phyloP scores from a whole-genome alignment of 2,888 invertebrate genomes.

The Nephrotoma guestfalica region DNA sequence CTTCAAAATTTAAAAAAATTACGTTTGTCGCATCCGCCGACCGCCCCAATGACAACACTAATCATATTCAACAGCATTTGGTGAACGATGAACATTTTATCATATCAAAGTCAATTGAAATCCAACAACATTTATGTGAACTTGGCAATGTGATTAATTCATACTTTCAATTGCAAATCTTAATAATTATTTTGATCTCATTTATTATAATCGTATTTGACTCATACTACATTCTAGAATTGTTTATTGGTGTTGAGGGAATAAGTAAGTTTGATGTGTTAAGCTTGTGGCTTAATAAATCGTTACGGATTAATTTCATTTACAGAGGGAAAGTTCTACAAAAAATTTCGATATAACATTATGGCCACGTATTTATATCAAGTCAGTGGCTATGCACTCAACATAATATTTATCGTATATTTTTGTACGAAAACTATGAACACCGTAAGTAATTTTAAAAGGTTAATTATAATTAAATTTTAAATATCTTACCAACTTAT shows the following conservation, averaged over 20 bases:
- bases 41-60: neutral
- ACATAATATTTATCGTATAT: neutral
- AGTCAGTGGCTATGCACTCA: neutral
- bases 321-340: neutral
- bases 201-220: constrained; percentile 1
- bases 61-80: neutral
- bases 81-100: neutral
- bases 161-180: constrained; percentile 2
- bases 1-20: neutral
- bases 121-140: constrained; percentile 3
- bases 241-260: neutral
- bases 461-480: too few relatives aligned
- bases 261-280: neutral
- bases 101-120: neutral
- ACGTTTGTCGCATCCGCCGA: neutral
- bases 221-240: neutral
- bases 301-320: neutral
- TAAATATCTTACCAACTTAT: too few relatives aligned
- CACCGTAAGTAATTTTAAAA: neutral
- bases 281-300: neutral
- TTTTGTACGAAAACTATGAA: neutral
- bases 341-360: neutral
- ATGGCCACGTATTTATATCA: neutral
- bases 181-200: neutral
- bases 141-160: neutral